Evolutionary conservation across 2,113 vertebrate genomes (phyloP), one percentile per base, ranked within the genome.

Genomic region (Fukomys damarensis): DNA sequence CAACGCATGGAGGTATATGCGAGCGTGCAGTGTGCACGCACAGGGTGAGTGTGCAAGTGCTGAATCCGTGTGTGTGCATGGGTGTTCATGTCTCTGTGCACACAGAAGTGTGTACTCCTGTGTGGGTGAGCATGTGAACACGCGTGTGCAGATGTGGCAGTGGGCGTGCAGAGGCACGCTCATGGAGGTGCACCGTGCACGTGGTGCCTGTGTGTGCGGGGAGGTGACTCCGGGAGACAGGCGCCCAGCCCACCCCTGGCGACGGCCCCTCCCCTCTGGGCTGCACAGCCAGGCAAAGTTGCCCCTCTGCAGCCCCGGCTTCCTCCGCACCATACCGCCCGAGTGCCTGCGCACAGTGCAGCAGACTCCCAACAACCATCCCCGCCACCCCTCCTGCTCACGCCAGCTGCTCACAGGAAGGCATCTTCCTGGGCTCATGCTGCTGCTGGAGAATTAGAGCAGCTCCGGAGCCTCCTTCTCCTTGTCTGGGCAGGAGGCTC

Each of bases 381-480:
- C 30, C 52, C 9, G 0, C 28, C 59, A 11, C 12, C 26, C 19
- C 24, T 30, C 56, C 6, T 1, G 28, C 66, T 58, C 32, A 56
- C 0, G 2, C 5, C 30, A 32, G 56, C 1, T 2, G 20, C 81
- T 17, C 35, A 0, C 3, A 4, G 65, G 58, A 46, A 65, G 32
- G 41, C 22, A 9, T 17, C 80, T 77, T 11, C 43, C 70, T 1
- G 49, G n/a, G n/a, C 3, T 1, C 19, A 7, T 0, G 20, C 22
- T 9, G 54, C 17, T 22, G 46, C 59, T 9, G 17, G 63, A 54
- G 65, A 46, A 24, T 26, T 24, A 68, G 68, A 46, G 61, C 28
- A 0, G 20, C 22, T 30, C 5, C 72, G 43, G 20, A 38, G 43
- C 17, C 46, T 41, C 0, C 35, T 0, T 5, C 13, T 28, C 74